Evolutionary conservation across 1,140 invertebrate species (phyloP), one percentile per base, ranked within the genome.

Genomic region (Aphidius ervi): DNA sequence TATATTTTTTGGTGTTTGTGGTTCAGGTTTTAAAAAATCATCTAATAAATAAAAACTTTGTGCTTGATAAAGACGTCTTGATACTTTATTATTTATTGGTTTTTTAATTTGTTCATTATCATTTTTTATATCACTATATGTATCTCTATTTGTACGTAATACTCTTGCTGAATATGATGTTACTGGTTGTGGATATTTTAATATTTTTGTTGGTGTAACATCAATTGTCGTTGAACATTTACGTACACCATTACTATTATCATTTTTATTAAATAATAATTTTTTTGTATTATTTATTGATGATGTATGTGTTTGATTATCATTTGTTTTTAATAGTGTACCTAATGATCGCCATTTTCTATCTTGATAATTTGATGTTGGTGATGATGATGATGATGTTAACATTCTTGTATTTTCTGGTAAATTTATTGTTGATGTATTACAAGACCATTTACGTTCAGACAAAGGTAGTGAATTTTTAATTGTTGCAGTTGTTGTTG

Each of bases 21-120:
- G 76, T 53, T 77, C 74, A 0, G 82, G 82, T n/a, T 74, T 71
- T 52, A 83, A 63, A 45, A 83, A 83, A 56, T 83, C 82, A 58
- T 83, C 82, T 8, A 83, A 67, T 2, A 83, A 70, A 64, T 83
- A 83, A 53, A 83, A 83, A 62, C 79, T 81, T 59, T 82, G 80
- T 4, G 81, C 81, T 43, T 72, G 71, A 20, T 74, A 74, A 9
- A 78, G 53, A 37, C 71, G 68, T 43, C 76, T 68, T 7, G 69
- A 71, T 43, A 75, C 75, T 63, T 76, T 76, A 40, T 46, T 60
- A 4, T 72, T 69, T 41, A 70, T 69, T 43, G 67, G 67, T 16
- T 66, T 59, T 53, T 70, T 73, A 39, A 70, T 69, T 43, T 68
- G 67, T 16, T 66, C 59, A 53, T 70, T 73, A 20, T 77, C 74